Conservation (phyloP, 1,140 invertebrate genomes). For the Eueides isabella region DNA sequence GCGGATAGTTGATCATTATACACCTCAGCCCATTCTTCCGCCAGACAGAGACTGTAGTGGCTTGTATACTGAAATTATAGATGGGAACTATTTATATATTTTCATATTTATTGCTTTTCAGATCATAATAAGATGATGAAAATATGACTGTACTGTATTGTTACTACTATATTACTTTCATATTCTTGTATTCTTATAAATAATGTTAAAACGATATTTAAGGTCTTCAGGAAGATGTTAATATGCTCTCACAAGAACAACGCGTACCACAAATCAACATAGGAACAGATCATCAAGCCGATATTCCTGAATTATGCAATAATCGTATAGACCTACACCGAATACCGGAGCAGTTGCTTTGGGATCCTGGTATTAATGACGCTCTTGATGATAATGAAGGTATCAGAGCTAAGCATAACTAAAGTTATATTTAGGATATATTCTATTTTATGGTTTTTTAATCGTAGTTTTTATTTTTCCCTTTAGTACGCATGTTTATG, state of each 20-base stretch:
- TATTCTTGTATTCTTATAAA: no score
- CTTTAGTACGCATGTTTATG: constrained; percentile 91
- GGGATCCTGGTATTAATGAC: constrained; percentile 91
- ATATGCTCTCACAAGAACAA: constrained; percentile 58
- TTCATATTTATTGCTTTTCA: no score
- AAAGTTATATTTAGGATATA: background rate
- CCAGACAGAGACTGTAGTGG: constrained; percentile 94
- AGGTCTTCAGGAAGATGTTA: constrained; percentile 54
- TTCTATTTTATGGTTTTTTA: background rate
- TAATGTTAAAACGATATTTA: constrained; percentile 38
- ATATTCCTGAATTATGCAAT: constrained; percentile 85
- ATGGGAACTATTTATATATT: background rate
- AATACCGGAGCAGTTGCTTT: constrained; percentile 89
- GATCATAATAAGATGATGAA: no score
- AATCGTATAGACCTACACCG: constrained; percentile 79
- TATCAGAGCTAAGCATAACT: constrained; percentile 53
- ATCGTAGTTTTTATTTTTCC: constrained; percentile 37
- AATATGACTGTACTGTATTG: background rate
- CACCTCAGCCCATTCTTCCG: constrained; percentile 95
- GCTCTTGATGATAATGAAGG: constrained; percentile 89
- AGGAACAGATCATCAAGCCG: constrained; percentile 94
- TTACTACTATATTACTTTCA: background rate
- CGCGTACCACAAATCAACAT: constrained; percentile 89
- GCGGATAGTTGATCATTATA: constrained; percentile 85
- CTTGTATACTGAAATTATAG: constrained; percentile 78